These are phyloP conservation scores for Cremastinae sp. DNA, from an alignment of 2,888 invertebrate genomes.

Conservation along the genomic window DNA sequence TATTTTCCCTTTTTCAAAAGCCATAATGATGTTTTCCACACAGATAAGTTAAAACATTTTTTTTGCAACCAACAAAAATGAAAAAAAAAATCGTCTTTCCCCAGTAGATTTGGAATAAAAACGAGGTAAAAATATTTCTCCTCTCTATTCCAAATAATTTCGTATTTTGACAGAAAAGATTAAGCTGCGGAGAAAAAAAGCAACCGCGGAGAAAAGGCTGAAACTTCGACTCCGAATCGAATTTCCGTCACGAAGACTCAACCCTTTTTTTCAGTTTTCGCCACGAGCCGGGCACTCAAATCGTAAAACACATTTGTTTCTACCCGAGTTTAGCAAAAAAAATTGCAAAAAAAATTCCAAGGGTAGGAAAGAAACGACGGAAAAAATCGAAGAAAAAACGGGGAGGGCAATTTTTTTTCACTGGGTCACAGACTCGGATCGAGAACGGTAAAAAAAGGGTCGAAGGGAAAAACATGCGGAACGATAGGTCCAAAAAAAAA, in stretches of 20 bases:
- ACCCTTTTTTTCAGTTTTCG: neutral
- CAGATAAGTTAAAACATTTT: neutral
- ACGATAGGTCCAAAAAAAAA: slow-evolving; percentile 52
- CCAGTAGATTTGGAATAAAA: slow-evolving; percentile 4
- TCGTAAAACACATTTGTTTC: slow-evolving; percentile 19
- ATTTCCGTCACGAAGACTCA: neutral
- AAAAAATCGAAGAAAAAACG: neutral
- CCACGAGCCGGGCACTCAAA: neutral
- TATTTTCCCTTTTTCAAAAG: slow-evolving; percentile 14
- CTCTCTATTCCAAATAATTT: neutral
- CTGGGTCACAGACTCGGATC: slow-evolving; percentile 48
- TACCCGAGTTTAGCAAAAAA: neutral
- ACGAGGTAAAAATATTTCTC: neutral
- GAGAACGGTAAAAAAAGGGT: slow-evolving; percentile 49
- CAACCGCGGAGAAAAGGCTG: neutral
- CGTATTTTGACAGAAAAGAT: neutral
- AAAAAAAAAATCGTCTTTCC: neutral
- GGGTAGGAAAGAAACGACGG: slow-evolving; percentile 11
- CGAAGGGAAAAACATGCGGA: slow-evolving; percentile 35
- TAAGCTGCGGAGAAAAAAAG: too few relatives aligned
- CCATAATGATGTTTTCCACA: slow-evolving; percentile 46
- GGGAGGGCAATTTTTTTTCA: slow-evolving; percentile 54
- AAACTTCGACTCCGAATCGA: neutral
- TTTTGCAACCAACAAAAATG: slow-evolving; percentile 7
- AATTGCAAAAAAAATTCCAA: slow-evolving; percentile 7